Conservation (phyloP, 2,888 invertebrate genomes). For the Drosophila koepferae region DNA sequence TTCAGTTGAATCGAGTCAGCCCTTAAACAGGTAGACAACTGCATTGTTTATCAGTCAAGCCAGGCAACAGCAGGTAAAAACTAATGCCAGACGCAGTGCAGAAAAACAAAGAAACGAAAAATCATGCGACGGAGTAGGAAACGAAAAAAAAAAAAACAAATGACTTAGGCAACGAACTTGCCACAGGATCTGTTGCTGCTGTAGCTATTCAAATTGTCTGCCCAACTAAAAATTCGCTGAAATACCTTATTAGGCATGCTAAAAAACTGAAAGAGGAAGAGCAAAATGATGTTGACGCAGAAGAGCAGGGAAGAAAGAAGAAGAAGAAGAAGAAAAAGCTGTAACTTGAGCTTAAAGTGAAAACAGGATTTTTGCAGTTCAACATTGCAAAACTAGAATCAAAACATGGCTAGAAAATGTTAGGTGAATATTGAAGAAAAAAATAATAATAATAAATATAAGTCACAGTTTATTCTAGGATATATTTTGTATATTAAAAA, state of each 20-base stretch:
- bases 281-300: neutral
- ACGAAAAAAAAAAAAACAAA: conserved; percentile 29
- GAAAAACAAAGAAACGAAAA: conserved; percentile 5
- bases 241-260: conserved; percentile 32
- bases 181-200: conserved; percentile 23
- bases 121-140: neutral
- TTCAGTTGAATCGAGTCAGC: conserved; percentile 34
- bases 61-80: conserved; percentile 62
- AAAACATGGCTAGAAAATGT: neutral
- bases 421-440: neutral
- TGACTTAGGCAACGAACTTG: conserved; percentile 61
- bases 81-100: conserved; percentile 59
- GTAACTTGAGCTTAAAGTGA: conserved; percentile 17
- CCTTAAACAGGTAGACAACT: conserved; percentile 70
- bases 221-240: conserved; percentile 21
- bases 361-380: conserved; percentile 1
- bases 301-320: neutral
- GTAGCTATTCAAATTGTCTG: conserved; percentile 35
- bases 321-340: conserved; percentile 1
- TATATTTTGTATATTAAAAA: too few relatives aligned
- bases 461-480: too few relatives aligned
- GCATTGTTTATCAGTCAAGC: conserved; percentile 71
- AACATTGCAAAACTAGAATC: neutral
- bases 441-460: neutral
- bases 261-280: neutral